phyloP scores from a whole-genome alignment of 2,797 vertebrate genomes.

The Triplophysa bombifrons region DNA sequence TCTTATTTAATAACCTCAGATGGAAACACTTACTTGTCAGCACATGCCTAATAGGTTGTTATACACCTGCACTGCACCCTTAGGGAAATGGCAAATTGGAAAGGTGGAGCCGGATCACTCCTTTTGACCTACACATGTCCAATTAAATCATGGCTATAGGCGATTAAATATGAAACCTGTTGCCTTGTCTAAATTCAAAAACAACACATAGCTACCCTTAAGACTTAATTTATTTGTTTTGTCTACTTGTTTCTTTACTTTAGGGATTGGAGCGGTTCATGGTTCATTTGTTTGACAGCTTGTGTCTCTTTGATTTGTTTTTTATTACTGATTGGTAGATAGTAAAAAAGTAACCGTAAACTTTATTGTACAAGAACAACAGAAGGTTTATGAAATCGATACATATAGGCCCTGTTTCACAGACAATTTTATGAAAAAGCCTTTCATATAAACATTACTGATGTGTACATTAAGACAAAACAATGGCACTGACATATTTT shows the following conservation, averaged over 20 bases:
- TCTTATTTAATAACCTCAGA: slow-evolving; percentile 63
- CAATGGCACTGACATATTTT: no score
- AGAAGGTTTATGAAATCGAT: no score
- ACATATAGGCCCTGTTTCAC: no score
- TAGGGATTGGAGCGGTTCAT: slow-evolving; percentile 2
- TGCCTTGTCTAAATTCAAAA: slow-evolving; percentile 56
- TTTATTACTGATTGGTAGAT: no score
- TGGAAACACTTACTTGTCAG: slow-evolving; percentile 72
- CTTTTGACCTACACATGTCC: slow-evolving; percentile 57
- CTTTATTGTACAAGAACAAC: no score
- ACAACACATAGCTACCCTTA: slow-evolving; percentile 50
- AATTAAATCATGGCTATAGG: slow-evolving; percentile 60
- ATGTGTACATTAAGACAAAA: no score
- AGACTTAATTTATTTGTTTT: slow-evolving; percentile 45
- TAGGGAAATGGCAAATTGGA: slow-evolving; percentile 64
- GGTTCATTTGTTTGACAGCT: slow-evolving; percentile 12
- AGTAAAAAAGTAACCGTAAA: no score
- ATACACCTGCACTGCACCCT: slow-evolving; percentile 46
- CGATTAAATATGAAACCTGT: slow-evolving; percentile 24
- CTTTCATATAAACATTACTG: no score
- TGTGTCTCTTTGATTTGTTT: slow-evolving; percentile 24
- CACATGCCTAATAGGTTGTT: slow-evolving; percentile 64
- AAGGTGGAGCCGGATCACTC: slow-evolving; percentile 46
- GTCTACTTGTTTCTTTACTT: slow-evolving; percentile 14
- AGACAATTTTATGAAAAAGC: no score